A percentile compares a stretch with the other conserved stretches of the same genome.
phyloP scores from a whole-genome alignment of 2,888 invertebrate species.

The Rotaria sp. region DNA sequence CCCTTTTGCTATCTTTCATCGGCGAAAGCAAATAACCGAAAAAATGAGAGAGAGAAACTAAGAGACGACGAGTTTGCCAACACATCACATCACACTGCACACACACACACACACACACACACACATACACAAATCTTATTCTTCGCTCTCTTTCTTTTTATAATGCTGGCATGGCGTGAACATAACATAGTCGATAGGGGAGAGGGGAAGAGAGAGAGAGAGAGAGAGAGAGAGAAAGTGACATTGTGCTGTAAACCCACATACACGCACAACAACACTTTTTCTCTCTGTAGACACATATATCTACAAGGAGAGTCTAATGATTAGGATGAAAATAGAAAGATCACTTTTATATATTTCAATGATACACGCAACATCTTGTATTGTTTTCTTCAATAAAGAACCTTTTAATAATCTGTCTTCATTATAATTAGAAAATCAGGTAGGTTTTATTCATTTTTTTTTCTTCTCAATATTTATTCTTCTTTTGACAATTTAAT shows the following conservation, averaged over 20 bases:
- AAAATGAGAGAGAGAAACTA: background rate
- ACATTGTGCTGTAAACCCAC: background rate
- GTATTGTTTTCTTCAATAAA: background rate
- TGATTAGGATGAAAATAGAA: background rate
- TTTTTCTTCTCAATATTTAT: background rate
- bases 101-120: background rate
- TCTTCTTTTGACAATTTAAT: constrained; percentile 12
- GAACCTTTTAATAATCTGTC: background rate
- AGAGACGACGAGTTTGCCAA: constrained; percentile 22
- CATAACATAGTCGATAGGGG: constrained; percentile 4
- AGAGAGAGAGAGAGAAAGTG: constrained; percentile 7
- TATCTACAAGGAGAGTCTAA: constrained; percentile 1
- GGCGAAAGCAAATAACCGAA: constrained; percentile 9
- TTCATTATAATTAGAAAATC: background rate
- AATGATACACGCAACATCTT: background rate
- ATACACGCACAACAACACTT: constrained; percentile 8
- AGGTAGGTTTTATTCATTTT: background rate
- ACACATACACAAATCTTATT: constrained; percentile 5
- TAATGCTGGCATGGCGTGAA: constrained; percentile 1
- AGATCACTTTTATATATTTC: background rate
- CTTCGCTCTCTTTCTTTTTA: constrained; percentile 11
- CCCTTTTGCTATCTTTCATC: background rate
- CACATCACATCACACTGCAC: background rate
- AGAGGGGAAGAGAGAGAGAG: background rate
- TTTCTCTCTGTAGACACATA: background rate